Evolutionary conservation across 2,113 vertebrate species (phyloP), one percentile per base, ranked within the genome.

Genomic region (Alligator sinensis): DNA sequence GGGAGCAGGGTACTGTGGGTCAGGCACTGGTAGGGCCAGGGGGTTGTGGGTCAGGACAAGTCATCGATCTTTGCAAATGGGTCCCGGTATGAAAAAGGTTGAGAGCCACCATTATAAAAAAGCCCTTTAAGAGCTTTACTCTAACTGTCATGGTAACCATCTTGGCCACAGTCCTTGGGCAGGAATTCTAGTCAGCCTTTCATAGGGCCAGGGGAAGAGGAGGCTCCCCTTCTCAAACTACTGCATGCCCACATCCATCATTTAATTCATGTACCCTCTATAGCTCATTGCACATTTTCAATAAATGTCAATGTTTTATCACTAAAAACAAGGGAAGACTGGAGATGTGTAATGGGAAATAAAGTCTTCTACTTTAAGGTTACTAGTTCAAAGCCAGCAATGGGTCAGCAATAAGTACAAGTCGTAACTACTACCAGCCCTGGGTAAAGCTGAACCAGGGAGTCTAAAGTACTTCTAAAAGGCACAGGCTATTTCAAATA

Each of bases 361-460:
- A 16, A 80, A 11, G 4, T 30, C 24, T 77, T 64, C 66, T 0
- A 0, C 28, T 94, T 96, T 88, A 5, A 94, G 91, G 72, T 92
- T 91, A 88, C 54, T 92, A 83, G 94, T 87, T 60, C n/a, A 88
- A 80, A 92, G 94, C 94, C 87, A 78, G 66, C 47, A 75, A 82
- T 72, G 86, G 84, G 88, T 89, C 94, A 96, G 68, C 79, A 92
- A 86, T 5, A 84, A 95, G 80, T 10, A 9, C 68, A 82, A 90
- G 83, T 76, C 4, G 21, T 87, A 91, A 78, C 58, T 57, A 75
- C 62, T 90, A 82, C 14, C 57, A 60, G 84, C 30, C 4, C 10
- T 24, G 2, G 87, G 55, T 66, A 92, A 86, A 80, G 38, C 4
- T 38, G 34, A 47, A 19, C 34, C 70, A 74, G 18, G 17, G 10